Evolutionary conservation across 2,888 invertebrate genomes (phyloP).

Genomic region (Megaustenia siamemsis): DNA sequence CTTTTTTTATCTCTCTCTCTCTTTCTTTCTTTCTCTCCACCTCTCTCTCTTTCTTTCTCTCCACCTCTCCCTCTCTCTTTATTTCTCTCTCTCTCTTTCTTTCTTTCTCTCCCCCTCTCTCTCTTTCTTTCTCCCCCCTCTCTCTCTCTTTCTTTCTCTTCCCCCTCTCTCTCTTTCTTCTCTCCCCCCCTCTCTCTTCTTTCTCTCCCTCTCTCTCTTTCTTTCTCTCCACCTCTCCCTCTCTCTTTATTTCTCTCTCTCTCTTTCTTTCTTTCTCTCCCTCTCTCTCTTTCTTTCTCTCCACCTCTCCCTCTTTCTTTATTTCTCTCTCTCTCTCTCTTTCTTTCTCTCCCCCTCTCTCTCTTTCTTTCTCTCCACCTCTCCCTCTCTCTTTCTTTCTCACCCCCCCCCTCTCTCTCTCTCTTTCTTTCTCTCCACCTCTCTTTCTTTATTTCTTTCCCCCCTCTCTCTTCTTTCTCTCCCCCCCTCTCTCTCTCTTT

Average conservation of each 20-base stretch:
- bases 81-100: background rate
- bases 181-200: background rate
- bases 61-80: too few relatives aligned
- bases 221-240: constrained; percentile 18
- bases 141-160: constrained; percentile 17
- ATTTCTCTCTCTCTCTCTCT: constrained; percentile 5
- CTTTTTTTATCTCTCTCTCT: too few relatives aligned
- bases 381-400: background rate
- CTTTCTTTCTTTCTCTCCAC: too few relatives aligned
- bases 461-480: background rate
- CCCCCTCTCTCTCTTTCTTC: background rate
- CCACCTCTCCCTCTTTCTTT: background rate
- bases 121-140: background rate
- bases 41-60: too few relatives aligned
- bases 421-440: background rate
- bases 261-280: background rate
- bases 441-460: constrained; percentile 2
- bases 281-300: constrained; percentile 15
- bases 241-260: background rate
- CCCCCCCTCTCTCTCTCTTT: too few relatives aligned
- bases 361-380: background rate
- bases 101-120: constrained; percentile 11
- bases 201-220: background rate
- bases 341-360: background rate
- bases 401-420: background rate